A percentile compares a stretch with the other conserved stretches of the same genome.
Conservation (phyloP, 2,113 vertebrate species). For the Chlorodrepanis virens region DNA sequence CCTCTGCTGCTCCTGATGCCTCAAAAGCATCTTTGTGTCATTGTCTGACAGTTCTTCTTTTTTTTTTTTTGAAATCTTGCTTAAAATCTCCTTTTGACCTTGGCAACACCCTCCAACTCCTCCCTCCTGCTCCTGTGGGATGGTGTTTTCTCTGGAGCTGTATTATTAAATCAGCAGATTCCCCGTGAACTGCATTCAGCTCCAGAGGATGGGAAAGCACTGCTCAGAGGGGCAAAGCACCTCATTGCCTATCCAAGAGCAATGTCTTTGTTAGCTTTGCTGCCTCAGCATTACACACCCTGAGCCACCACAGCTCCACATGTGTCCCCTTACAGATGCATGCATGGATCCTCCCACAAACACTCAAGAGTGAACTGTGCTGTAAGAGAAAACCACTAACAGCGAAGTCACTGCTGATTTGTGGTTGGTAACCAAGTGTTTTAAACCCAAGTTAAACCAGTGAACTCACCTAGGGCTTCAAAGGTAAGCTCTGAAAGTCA, state of each 20-base stretch:
- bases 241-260: not conserved
- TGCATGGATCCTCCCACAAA: rapidly evolving
- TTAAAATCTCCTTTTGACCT: not conserved
- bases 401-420: not conserved
- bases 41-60: not conserved
- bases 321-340: not conserved
- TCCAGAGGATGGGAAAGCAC: not conserved
- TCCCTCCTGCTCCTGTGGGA: not conserved
- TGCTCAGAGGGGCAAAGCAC: rapidly evolving
- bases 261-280: not conserved
- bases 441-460: not conserved
- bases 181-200: not conserved
- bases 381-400: not conserved
- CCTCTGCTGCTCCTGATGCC: not conserved
- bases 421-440: not conserved
- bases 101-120: rapidly evolving
- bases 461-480: not conserved
- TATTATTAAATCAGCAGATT: not conserved
- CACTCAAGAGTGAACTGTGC: rapidly evolving
- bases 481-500: not conserved
- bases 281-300: not conserved
- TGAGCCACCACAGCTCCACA: not conserved
- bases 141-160: not conserved
- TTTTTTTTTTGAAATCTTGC: not conserved
- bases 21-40: not conserved